A percentile compares a stretch with the other conserved stretches of the same genome.
phyloP scores from a whole-genome alignment of 2,797 vertebrate genomes.

The Astyanax mexicanus region DNA sequence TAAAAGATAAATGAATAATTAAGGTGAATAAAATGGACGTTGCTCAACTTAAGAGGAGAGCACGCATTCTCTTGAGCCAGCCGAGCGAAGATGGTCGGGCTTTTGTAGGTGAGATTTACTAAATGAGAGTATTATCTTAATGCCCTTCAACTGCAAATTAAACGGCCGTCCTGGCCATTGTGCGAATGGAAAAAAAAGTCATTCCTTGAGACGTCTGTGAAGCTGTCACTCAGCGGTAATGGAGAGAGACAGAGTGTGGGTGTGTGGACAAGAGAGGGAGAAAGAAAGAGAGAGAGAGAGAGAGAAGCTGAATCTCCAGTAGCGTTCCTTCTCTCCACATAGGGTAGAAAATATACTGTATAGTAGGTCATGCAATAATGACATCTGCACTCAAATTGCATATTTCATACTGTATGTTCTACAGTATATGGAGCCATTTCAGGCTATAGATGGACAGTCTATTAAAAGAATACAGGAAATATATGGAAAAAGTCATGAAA shows the following conservation, averaged over 20 bases:
- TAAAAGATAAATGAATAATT: conserved; percentile 61
- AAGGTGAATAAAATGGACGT: conserved; percentile 42
- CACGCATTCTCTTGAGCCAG: conserved; percentile 42
- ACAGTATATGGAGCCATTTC: background rate
- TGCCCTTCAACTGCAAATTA: conserved; percentile 67
- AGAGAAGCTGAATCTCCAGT: conserved; percentile 8
- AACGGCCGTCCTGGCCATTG: conserved; percentile 58
- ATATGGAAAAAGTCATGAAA: too few relatives aligned
- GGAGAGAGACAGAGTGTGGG: background rate
- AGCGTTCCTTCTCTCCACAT: background rate
- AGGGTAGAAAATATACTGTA: background rate
- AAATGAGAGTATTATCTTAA: conserved; percentile 68
- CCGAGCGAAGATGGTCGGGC: conserved; percentile 53
- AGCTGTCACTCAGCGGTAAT: conserved; percentile 53
- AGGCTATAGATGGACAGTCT: conserved; percentile 30
- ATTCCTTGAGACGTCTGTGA: conserved; percentile 48
- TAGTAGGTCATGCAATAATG: background rate
- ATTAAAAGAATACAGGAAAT: too few relatives aligned
- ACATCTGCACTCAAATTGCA: background rate
- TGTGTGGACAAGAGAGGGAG: conserved; percentile 11
- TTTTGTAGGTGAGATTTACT: conserved; percentile 62
- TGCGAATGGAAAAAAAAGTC: conserved; percentile 60
- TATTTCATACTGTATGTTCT: background rate
- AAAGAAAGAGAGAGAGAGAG: conserved; percentile 5
- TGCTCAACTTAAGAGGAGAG: conserved; percentile 40